These are phyloP conservation scores for Antedon bifida DNA, from an alignment of 35 echinoderm and acorn worm genomes.

Conservation along the genomic window DNA sequence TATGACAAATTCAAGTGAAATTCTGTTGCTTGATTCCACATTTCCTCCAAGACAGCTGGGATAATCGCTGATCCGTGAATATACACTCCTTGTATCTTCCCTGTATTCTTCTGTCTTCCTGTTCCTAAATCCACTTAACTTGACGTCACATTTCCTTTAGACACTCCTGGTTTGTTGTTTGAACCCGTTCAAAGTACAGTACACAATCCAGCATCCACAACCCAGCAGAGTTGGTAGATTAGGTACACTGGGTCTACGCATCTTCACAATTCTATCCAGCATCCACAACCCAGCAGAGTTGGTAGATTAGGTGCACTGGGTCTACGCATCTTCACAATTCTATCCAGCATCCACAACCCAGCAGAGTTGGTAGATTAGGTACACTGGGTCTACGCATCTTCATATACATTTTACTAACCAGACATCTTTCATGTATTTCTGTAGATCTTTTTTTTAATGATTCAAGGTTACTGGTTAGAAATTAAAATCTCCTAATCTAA, in stretches of 20 bases:
- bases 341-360: too few relatives aligned
- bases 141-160: neutral
- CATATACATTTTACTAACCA: too few relatives aligned
- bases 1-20: neutral
- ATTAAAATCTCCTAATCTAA: too few relatives aligned
- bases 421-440: too few relatives aligned
- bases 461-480: too few relatives aligned
- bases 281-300: neutral
- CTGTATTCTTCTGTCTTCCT: neutral
- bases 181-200: neutral
- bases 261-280: neutral
- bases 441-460: too few relatives aligned
- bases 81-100: neutral
- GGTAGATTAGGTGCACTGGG: too few relatives aligned
- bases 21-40: neutral
- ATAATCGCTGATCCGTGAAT: neutral
- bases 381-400: too few relatives aligned
- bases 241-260: too few relatives aligned
- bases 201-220: neutral
- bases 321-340: too few relatives aligned
- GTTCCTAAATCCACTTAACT: neutral
- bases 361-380: too few relatives aligned
- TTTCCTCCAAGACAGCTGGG: neutral
- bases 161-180: neutral
- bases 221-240: too few relatives aligned